Conservation (phyloP, 1,140 invertebrate genomes). For the Condylostylus longicornis region DNA sequence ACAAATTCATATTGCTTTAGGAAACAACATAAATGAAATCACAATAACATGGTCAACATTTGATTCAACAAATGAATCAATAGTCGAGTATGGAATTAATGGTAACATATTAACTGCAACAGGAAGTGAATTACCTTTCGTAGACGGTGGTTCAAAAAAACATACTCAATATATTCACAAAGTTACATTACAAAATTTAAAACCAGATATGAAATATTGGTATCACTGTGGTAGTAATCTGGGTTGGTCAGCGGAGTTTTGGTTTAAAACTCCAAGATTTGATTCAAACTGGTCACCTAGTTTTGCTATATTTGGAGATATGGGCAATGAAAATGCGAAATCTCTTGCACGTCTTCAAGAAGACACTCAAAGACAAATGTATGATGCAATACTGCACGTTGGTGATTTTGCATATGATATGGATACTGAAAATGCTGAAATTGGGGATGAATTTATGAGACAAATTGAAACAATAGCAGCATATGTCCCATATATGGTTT, state of each 20-base stretch:
- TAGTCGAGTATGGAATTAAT: constrained; percentile 64
- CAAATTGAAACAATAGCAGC: constrained; percentile 76
- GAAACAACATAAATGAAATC: constrained; percentile 50
- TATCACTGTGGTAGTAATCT: constrained; percentile 70
- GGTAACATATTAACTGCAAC: constrained; percentile 38
- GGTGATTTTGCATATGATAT: constrained; percentile 96
- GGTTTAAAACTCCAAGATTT: constrained; percentile 51
- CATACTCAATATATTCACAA: constrained; percentile 67
- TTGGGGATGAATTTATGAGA: constrained; percentile 83
- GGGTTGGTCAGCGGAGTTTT: constrained; percentile 70
- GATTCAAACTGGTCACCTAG: constrained; percentile 56
- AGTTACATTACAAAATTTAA: constrained; percentile 43
- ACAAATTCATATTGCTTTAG: constrained; percentile 50
- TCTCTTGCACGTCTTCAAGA: constrained; percentile 66
- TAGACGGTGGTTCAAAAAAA: constrained; percentile 56
- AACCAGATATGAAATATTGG: constrained; percentile 48
- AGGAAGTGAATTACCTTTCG: constrained; percentile 51
- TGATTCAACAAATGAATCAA: constrained; percentile 49
- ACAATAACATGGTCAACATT: constrained; percentile 83
- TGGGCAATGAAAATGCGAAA: constrained; percentile 78
- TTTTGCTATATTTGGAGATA: constrained; percentile 78
- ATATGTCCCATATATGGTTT: constrained; percentile 82
- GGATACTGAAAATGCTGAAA: constrained; percentile 55
- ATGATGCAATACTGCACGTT: constrained; percentile 82
- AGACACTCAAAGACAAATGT: constrained; percentile 62